Evolutionary conservation across 2,797 vertebrate genomes (phyloP).

Genomic region (Danio tinwini): DNA sequence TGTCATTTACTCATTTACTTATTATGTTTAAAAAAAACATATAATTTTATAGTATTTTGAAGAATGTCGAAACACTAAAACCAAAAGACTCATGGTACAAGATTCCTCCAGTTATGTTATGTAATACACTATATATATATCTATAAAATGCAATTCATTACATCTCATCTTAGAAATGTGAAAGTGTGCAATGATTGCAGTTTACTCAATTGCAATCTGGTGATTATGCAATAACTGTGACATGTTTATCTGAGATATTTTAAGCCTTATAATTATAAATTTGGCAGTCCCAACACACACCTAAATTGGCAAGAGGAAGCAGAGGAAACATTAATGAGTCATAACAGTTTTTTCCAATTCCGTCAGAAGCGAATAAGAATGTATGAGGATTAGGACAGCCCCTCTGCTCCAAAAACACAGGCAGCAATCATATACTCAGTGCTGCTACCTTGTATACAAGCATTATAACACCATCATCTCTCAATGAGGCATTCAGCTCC

Average conservation of each 20-base stretch:
- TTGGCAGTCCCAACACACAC: conserved; percentile 53
- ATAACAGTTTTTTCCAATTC: conserved; percentile 48
- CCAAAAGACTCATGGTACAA: too few species aligned
- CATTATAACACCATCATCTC: conserved; percentile 15
- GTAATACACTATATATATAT: not conserved
- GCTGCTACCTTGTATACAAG: conserved; percentile 14
- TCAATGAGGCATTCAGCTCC: not conserved
- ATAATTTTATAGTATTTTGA: not conserved
- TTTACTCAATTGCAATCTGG: not conserved
- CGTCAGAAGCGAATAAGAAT: conserved; percentile 37
- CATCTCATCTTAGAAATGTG: not conserved
- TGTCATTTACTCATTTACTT: not conserved
- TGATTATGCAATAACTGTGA: conserved; percentile 13
- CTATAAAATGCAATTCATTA: too few species aligned
- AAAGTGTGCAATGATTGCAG: not conserved
- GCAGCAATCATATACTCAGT: conserved; percentile 23
- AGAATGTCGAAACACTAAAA: not conserved
- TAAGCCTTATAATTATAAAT: conserved; percentile 6
- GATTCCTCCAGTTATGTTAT: too few species aligned
- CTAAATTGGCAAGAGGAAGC: conserved; percentile 56
- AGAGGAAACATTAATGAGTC: conserved; percentile 59
- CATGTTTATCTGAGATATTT: not conserved
- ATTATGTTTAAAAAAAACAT: not conserved
- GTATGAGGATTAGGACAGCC: conserved; percentile 54
- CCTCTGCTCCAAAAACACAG: conserved; percentile 35